phyloP scores from a whole-genome alignment of 2,797 vertebrate species.

The Leuciscus waleckii region DNA sequence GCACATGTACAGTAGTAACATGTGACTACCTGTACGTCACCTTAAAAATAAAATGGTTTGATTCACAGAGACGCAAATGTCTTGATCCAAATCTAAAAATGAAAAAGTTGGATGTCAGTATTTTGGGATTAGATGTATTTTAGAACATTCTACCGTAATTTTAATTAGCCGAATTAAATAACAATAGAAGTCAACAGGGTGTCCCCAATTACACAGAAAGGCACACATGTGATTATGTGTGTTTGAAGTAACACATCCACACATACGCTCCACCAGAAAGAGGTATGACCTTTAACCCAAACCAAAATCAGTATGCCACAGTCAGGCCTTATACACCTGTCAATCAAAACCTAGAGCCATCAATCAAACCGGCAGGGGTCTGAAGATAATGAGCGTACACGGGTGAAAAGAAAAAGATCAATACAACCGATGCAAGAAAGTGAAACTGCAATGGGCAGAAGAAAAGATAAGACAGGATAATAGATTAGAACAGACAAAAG shows the following conservation, averaged over 20 bases:
- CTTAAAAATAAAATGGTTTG: too few relatives aligned
- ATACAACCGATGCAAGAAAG: constrained; percentile 21
- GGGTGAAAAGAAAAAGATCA: constrained; percentile 14
- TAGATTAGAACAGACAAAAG: constrained; percentile 25
- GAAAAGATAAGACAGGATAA: constrained; percentile 39
- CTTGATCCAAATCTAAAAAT: background rate
- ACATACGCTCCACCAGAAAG: background rate
- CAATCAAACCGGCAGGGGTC: constrained; percentile 33
- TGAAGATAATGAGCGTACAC: constrained; percentile 25
- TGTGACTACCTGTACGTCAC: too few relatives aligned
- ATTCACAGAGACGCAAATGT: background rate
- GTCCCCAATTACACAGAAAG: background rate
- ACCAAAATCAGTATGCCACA: constrained; percentile 3
- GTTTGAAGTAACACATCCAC: background rate
- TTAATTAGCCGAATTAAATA: constrained; percentile 13
- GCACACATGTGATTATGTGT: background rate
- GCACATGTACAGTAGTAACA: too few relatives aligned
- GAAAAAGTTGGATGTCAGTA: background rate
- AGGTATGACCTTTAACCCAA: constrained; percentile 3
- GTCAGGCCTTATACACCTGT: background rate
- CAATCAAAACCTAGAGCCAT: constrained; percentile 28
- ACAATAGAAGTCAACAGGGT: constrained; percentile 7
- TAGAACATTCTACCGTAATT: background rate
- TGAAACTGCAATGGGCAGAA: constrained; percentile 24
- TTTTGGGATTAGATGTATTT: background rate